These are phyloP conservation scores for Ferrisia virgata DNA, from an alignment of 2,888 invertebrate species.

Conservation along the genomic window DNA sequence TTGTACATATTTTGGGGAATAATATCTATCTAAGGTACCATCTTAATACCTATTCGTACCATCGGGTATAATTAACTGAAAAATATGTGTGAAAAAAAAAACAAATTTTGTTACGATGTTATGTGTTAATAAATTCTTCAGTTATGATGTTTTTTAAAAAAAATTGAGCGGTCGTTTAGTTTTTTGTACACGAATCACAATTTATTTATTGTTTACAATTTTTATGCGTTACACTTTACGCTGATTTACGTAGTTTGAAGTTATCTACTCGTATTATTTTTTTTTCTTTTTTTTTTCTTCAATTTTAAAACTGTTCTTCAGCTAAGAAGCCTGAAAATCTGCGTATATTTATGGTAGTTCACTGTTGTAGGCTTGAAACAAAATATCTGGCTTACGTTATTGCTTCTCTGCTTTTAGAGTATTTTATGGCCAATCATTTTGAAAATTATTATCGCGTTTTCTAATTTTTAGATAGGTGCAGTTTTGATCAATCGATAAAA, in stretches of 20 bases:
- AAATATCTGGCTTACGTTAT: background rate
- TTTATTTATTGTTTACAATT: background rate
- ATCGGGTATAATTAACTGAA: background rate
- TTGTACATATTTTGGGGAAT: constrained; percentile 2
- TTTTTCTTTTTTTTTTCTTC: background rate
- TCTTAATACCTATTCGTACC: background rate
- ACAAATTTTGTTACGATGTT: constrained; percentile 15
- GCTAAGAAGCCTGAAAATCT: background rate
- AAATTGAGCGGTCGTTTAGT: background rate
- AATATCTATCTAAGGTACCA: background rate
- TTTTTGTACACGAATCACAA: background rate
- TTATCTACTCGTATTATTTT: too few species aligned
- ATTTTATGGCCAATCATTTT: background rate
- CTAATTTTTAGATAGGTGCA: background rate
- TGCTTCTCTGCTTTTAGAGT: background rate
- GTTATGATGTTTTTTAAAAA: constrained; percentile 1
- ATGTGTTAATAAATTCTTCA: constrained; percentile 21
- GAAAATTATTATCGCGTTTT: background rate
- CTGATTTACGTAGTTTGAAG: too few species aligned
- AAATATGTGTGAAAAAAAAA: background rate
- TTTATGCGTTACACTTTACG: background rate
- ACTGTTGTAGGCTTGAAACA: background rate
- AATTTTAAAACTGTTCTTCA: background rate
- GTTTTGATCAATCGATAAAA: too few species aligned
- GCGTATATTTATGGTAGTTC: background rate